Evolutionary conservation across 2,888 invertebrate genomes (phyloP).

Genomic region (Athalia cordata): DNA sequence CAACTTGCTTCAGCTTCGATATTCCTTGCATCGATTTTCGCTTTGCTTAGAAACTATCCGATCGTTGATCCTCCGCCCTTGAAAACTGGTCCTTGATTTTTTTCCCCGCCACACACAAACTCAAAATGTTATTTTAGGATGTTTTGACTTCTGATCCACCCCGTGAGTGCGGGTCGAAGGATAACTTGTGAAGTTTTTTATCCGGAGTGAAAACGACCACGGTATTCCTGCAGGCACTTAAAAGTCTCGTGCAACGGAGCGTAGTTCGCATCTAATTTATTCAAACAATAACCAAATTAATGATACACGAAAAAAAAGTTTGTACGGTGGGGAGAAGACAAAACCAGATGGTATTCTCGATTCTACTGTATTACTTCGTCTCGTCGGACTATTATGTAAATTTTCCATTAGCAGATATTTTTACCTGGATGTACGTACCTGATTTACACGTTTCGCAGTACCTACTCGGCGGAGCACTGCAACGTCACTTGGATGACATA

Average conservation of each 20-base stretch:
- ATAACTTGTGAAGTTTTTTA: background rate
- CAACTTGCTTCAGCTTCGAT: too few species aligned
- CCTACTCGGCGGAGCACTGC: too few species aligned
- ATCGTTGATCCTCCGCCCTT: too few species aligned
- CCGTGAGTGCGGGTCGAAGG: too few species aligned
- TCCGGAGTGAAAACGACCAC: background rate
- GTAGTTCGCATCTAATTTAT: constrained; percentile 14
- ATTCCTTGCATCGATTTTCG: too few species aligned
- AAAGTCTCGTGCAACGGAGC: constrained; percentile 7
- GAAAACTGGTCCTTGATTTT: too few species aligned
- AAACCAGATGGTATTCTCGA: background rate
- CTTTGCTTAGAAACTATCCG: too few species aligned
- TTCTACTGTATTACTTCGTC: background rate
- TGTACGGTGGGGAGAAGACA: background rate
- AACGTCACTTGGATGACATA: background rate
- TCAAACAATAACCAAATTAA: background rate
- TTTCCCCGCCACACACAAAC: too few species aligned
- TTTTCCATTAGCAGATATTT: background rate
- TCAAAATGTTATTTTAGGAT: too few species aligned
- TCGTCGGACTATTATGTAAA: too few species aligned
- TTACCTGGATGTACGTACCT: background rate
- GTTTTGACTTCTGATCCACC: too few species aligned
- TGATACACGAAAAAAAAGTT: background rate
- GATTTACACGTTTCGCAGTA: background rate
- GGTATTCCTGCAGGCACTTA: background rate